Conservation (phyloP, 1,140 invertebrate species). For the Lamellibrachia luymesi region DNA sequence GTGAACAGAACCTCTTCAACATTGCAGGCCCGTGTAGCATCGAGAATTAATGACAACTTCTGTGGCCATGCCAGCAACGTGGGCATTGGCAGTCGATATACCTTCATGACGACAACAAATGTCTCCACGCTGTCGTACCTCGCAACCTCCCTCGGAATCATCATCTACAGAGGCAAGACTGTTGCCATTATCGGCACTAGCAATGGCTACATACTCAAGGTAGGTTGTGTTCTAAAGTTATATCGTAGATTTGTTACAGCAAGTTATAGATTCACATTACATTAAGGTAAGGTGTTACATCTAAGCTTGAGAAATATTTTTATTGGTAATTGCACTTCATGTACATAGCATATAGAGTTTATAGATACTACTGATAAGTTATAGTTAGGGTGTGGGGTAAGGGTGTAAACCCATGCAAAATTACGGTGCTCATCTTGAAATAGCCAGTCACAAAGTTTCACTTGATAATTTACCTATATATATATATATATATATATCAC, state of each 20-base stretch:
- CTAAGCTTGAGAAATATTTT: too few species aligned
- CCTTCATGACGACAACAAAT: slow-evolving; percentile 24
- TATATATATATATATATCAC: background rate
- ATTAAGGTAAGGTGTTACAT: background rate
- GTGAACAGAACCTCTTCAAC: background rate
- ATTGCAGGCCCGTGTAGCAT: slow-evolving; percentile 20
- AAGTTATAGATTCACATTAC: background rate
- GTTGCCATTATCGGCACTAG: slow-evolving; percentile 35
- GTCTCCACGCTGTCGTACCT: slow-evolving; percentile 14
- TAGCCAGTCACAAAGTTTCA: background rate
- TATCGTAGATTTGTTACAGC: background rate
- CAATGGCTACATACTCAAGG: slow-evolving; percentile 35
- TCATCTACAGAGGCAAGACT: slow-evolving; percentile 31
- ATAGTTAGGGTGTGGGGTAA: too few species aligned
- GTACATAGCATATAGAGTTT: too few species aligned
- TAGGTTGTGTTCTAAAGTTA: slow-evolving; percentile 1
- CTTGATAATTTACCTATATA: background rate
- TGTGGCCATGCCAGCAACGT: slow-evolving; percentile 35
- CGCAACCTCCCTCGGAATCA: slow-evolving; percentile 34
- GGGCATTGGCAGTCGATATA: slow-evolving; percentile 36
- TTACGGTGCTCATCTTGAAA: background rate
- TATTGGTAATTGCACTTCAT: too few species aligned
- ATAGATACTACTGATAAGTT: too few species aligned
- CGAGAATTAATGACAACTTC: slow-evolving; percentile 29
- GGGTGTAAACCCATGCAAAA: too few species aligned